Conservation (phyloP, 2,797 vertebrate species). For the Vipera ursinii region DNA sequence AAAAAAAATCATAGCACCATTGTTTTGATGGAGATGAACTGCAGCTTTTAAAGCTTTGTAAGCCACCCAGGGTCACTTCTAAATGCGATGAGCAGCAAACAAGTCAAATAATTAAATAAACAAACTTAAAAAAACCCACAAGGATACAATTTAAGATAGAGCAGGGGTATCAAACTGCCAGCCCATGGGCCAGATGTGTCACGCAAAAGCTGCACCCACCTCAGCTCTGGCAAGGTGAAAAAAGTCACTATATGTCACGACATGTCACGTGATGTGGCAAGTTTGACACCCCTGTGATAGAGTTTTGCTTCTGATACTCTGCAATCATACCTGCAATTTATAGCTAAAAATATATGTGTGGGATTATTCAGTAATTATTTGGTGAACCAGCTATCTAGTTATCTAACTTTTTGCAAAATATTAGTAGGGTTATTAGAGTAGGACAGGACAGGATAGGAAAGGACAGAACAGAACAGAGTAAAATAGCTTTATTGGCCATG, state of each 20-base stretch:
- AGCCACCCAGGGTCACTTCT: background rate
- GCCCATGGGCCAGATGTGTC: no score
- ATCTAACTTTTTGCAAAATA: background rate
- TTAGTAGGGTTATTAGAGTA: background rate
- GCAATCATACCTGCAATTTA: background rate
- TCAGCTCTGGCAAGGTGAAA: no score
- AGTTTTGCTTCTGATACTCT: constrained; percentile 1
- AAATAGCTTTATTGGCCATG: background rate
- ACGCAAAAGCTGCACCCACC: no score
- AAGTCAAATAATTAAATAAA: background rate
- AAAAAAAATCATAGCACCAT: constrained; percentile 68
- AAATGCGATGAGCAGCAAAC: background rate
- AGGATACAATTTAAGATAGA: background rate
- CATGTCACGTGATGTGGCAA: no score
- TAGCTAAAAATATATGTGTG: constrained; percentile 17
- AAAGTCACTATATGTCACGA: no score
- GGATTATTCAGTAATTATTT: constrained; percentile 6
- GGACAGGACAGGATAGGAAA: no score
- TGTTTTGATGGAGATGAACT: constrained; percentile 73
- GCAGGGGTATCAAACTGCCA: background rate
- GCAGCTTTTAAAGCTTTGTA: constrained; percentile 33
- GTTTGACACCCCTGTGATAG: background rate
- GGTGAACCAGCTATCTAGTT: background rate
- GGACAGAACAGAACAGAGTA: background rate
- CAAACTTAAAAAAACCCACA: constrained; percentile 12